Conservation (phyloP, 2,113 vertebrate genomes). For the Ascaphus truei region DNA sequence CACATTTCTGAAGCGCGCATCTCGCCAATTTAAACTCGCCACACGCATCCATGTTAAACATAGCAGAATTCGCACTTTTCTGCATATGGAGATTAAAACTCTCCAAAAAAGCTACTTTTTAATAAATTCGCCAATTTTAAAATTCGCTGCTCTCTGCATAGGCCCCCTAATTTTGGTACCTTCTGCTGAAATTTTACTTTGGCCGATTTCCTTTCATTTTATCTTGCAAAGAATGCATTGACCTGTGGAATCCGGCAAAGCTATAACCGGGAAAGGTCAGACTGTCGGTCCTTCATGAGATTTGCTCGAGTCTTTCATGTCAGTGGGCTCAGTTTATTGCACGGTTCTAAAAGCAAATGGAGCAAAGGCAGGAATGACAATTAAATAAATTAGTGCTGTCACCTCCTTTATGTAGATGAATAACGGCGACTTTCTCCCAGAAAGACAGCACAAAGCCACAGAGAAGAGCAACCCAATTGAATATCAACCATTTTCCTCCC, state of each 20-base stretch:
- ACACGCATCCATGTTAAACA: no score
- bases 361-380: neutral
- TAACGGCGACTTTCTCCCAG: conserved; percentile 4
- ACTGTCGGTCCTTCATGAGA: neutral
- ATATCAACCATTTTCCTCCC: neutral
- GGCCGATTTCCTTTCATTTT: neutral
- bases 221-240: neutral
- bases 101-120: no score
- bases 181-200: no score
- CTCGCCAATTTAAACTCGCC: no score
- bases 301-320: neutral
- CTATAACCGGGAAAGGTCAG: conserved; percentile 18
- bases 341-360: neutral
- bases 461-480: conserved; percentile 9
- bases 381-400: neutral
- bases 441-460: neutral
- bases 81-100: no score
- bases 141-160: no score
- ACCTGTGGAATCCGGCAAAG: neutral
- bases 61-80: no score
- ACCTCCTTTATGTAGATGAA: neutral
- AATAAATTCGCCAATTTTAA: no score
- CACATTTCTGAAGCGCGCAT: no score
- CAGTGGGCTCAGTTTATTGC: neutral
- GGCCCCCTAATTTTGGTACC: no score